phyloP scores from a whole-genome alignment of 2,888 invertebrate genomes.

The Merodon equestris region DNA sequence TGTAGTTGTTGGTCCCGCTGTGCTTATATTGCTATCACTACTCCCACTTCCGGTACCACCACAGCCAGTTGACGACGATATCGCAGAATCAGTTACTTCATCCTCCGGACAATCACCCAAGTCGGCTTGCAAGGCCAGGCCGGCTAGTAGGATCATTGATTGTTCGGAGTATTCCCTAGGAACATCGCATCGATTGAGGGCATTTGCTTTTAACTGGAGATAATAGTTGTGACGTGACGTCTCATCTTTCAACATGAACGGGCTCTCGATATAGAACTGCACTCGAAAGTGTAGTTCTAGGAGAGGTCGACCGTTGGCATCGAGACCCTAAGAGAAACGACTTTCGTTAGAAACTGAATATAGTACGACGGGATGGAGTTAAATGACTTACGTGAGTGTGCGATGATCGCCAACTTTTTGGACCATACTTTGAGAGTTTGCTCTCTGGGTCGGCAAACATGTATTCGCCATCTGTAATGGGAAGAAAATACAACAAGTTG shows the following conservation, averaged over 20 bases:
- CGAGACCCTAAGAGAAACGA: slow-evolving; percentile 85
- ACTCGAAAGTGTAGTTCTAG: slow-evolving; percentile 94
- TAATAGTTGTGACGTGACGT: slow-evolving; percentile 96
- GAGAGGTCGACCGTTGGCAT: slow-evolving; percentile 93
- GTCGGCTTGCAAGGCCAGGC: slow-evolving; percentile 95
- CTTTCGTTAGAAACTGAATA: not conserved
- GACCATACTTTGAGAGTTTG: slow-evolving; percentile 97
- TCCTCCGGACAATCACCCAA: slow-evolving; percentile 88
- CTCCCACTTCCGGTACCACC: slow-evolving; percentile 57
- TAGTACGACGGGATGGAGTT: not conserved
- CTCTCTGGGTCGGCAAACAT: slow-evolving; percentile 96
- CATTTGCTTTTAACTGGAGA: slow-evolving; percentile 94
- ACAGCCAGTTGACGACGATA: slow-evolving; percentile 66
- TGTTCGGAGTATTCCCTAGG: slow-evolving; percentile 81
- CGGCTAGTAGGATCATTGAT: slow-evolving; percentile 89
- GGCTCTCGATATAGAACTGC: slow-evolving; percentile 96
- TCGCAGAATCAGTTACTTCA: slow-evolving; percentile 68
- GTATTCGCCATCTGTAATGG: slow-evolving; percentile 97
- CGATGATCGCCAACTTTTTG: slow-evolving; percentile 97
- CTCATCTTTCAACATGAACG: slow-evolving; percentile 93
- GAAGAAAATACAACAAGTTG: not conserved
- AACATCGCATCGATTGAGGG: slow-evolving; percentile 83
- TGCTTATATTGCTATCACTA: slow-evolving; percentile 60
- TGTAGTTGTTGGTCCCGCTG: slow-evolving; percentile 46
- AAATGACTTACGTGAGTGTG: slow-evolving; percentile 89